Evolutionary conservation across 2,797 vertebrate species (phyloP).

Genomic region (Chloroceryle inda): DNA sequence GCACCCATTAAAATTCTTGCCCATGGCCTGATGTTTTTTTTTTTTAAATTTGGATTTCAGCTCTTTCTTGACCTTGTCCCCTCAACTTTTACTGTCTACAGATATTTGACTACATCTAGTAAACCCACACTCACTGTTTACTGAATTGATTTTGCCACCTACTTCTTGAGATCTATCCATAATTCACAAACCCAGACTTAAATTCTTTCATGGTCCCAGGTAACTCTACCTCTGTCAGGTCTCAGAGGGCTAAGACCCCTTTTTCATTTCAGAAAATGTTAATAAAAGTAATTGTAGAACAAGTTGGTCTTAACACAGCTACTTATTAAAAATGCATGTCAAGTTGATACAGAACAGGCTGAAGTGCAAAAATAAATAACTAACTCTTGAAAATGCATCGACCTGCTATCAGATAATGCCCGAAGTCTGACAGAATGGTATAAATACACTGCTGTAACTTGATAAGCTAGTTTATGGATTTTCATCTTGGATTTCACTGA

Average conservation of each 20-base stretch:
- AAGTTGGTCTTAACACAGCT: constrained; percentile 9
- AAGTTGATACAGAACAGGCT: not conserved
- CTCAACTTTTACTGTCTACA: not conserved
- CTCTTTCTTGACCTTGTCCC: not conserved
- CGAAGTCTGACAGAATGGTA: not conserved
- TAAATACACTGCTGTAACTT: constrained; percentile 44
- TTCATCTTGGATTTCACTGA: constrained; percentile 47
- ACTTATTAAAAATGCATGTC: constrained; percentile 23
- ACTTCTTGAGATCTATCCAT: not conserved
- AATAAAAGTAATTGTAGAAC: not conserved
- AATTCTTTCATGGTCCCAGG: not conserved
- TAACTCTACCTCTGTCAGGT: not conserved
- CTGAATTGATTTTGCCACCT: not conserved
- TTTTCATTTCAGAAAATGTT: not conserved
- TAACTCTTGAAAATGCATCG: not conserved
- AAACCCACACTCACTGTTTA: not conserved
- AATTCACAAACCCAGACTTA: not conserved
- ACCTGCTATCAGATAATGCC: constrained; percentile 9
- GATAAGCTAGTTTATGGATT: constrained; percentile 39
- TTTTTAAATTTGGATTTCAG: not conserved
- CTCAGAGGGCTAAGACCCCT: not conserved
- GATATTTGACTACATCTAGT: not conserved
- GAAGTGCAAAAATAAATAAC: not conserved
- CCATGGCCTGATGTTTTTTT: not conserved
- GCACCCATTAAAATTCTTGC: not conserved